A percentile compares a stretch with the other conserved stretches of the same genome.
phyloP scores from a whole-genome alignment of 2,113 vertebrate genomes.

The Stigmatopora argus region DNA sequence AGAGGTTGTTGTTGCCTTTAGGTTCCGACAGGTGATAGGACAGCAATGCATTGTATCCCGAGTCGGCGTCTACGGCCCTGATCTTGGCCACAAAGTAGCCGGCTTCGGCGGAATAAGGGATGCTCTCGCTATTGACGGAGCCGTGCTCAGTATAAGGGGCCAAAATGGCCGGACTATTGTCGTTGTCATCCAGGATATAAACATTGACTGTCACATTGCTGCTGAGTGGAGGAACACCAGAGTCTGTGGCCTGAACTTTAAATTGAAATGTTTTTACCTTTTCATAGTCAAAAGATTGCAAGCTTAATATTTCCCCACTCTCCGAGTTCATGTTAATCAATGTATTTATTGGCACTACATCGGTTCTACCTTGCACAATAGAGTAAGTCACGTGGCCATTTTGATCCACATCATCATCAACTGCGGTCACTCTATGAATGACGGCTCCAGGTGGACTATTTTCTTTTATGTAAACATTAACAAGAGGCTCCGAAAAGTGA shows the following conservation, averaged over 20 bases:
- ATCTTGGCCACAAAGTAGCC: no score
- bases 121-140: constrained; percentile 44
- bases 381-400: constrained; percentile 58
- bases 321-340: constrained; percentile 59
- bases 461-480: constrained; percentile 68
- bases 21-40: constrained; percentile 66
- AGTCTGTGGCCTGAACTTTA: constrained; percentile 60
- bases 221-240: constrained; percentile 59
- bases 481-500: constrained; percentile 51
- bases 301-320: constrained; percentile 52
- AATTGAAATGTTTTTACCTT: constrained; percentile 53
- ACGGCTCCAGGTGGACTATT: constrained; percentile 52
- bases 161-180: constrained; percentile 45
- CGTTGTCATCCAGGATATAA: constrained; percentile 55
- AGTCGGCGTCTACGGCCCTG: no score
- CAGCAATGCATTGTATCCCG: constrained; percentile 41
- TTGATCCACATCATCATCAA: constrained; percentile 52
- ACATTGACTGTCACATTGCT: constrained; percentile 59
- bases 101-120: no score
- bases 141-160: constrained; percentile 53
- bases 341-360: constrained; percentile 20
- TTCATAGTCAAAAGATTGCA: constrained; percentile 64
- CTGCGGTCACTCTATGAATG: constrained; percentile 53
- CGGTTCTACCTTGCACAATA: constrained; percentile 18
- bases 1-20: constrained; percentile 64